A percentile compares a stretch with the other conserved stretches of the same genome.
Evolutionary conservation across 92 coral and sea anemone genomes (phyloP).

Genomic region (Porites rus): DNA sequence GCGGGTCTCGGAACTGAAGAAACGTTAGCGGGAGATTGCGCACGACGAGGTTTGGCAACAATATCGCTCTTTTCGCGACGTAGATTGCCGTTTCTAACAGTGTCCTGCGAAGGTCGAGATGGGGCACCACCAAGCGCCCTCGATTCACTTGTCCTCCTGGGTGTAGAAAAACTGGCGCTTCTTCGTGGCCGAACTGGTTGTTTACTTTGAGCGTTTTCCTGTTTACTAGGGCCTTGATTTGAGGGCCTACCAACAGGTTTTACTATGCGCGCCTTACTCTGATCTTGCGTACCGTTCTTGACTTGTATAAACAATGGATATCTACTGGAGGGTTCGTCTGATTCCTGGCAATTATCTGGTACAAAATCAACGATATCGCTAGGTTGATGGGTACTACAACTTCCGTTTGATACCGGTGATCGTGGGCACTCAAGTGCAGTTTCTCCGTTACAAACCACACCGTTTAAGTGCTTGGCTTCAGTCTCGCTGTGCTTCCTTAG

Average conservation of each 20-base stretch:
- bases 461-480: conserved; percentile 51
- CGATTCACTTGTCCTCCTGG: conserved; percentile 24
- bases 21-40: conserved; percentile 36
- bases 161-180: conserved; percentile 59
- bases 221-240: conserved; percentile 39
- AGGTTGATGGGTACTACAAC: conserved; percentile 5
- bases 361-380: conserved; percentile 4
- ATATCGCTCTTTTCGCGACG: conserved; percentile 72
- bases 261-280: conserved; percentile 70
- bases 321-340: conserved; percentile 42
- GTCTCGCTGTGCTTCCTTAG: conserved; percentile 66
- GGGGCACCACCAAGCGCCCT: conserved; percentile 30
- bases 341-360: conserved; percentile 19
- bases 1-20: conserved; percentile 25
- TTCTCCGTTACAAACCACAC: conserved; percentile 46
- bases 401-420: conserved; percentile 47
- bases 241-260: conserved; percentile 56
- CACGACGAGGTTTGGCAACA: conserved; percentile 39
- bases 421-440: conserved; percentile 22
- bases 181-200: conserved; percentile 41
- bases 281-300: conserved; percentile 56
- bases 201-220: conserved; percentile 52
- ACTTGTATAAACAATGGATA: conserved; percentile 88
- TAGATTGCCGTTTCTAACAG: conserved; percentile 39
- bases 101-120: conserved; percentile 4